A percentile compares a stretch with the other conserved stretches of the same genome.
Evolutionary conservation across 2,888 invertebrate genomes (phyloP).

Genomic region (Mystacides longicornis): DNA sequence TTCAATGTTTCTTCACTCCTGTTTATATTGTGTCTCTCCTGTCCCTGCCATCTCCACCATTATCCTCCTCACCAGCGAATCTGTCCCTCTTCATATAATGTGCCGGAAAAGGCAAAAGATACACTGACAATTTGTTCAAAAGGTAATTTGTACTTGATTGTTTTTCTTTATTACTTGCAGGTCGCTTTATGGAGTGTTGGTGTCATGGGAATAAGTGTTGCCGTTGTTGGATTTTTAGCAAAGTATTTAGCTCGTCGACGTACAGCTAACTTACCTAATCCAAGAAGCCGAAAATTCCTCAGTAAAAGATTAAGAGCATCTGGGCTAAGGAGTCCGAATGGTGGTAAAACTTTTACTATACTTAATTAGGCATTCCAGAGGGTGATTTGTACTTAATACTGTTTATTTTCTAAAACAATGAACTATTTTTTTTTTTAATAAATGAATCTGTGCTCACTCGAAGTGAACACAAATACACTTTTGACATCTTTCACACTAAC

Average conservation of each 20-base stretch:
- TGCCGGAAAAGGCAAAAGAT: no score
- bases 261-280: constrained; percentile 52
- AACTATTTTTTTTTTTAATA: no score
- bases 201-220: constrained; percentile 61
- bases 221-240: constrained; percentile 75
- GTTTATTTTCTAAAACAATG: no score
- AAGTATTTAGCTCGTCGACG: constrained; percentile 68
- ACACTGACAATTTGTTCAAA: background rate
- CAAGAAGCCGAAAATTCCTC: constrained; percentile 48
- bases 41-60: no score
- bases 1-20: no score
- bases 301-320: constrained; percentile 54
- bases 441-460: no score
- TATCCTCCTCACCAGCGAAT: no score
- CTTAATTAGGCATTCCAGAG: background rate
- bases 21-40: no score
- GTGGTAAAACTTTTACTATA: background rate
- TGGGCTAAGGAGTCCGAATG: constrained; percentile 38
- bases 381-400: background rate
- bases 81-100: no score
- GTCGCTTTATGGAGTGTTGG: constrained; percentile 66
- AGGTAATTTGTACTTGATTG: background rate
- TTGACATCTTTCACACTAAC: no score
- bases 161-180: constrained; percentile 37
- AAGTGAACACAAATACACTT: no score